These are phyloP conservation scores for Frieseomelitta varia DNA, from an alignment of 1,140 invertebrate genomes.

Conservation along the genomic window DNA sequence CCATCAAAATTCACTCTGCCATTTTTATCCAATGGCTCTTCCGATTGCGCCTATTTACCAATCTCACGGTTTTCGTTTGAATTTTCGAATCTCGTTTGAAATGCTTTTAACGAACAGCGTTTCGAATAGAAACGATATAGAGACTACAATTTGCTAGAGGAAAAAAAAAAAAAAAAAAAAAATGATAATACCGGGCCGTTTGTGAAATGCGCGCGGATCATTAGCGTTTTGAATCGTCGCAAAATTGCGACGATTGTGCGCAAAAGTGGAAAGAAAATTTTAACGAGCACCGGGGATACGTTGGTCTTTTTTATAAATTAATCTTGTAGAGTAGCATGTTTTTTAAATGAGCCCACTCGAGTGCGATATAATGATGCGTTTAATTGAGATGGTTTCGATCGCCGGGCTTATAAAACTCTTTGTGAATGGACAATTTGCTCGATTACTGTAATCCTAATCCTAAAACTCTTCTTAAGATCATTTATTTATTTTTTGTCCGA, in stretches of 20 bases:
- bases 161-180: too few relatives aligned
- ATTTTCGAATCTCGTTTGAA: neutral
- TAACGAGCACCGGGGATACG: slow-evolving; percentile 22
- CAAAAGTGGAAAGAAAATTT: slow-evolving; percentile 9
- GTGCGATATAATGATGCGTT: neutral
- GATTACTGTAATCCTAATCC: neutral
- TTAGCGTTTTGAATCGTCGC: slow-evolving; percentile 42
- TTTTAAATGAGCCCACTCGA: neutral
- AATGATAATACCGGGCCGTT: neutral
- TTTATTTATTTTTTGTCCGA: neutral
- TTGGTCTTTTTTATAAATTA: slow-evolving; percentile 29
- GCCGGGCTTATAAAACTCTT: neutral
- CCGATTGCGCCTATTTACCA: neutral
- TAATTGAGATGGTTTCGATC: neutral
- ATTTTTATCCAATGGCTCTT: neutral
- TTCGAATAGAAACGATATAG: neutral
- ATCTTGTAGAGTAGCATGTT: neutral
- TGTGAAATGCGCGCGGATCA: slow-evolving; percentile 3
- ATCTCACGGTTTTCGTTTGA: neutral
- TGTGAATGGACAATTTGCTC: neutral
- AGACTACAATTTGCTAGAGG: neutral
- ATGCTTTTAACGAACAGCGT: neutral
- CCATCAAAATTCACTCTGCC: neutral
- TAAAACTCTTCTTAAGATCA: neutral
- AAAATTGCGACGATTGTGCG: neutral